Conservation (phyloP, 2,888 invertebrate species). For the Gnatocerus cornutus region DNA sequence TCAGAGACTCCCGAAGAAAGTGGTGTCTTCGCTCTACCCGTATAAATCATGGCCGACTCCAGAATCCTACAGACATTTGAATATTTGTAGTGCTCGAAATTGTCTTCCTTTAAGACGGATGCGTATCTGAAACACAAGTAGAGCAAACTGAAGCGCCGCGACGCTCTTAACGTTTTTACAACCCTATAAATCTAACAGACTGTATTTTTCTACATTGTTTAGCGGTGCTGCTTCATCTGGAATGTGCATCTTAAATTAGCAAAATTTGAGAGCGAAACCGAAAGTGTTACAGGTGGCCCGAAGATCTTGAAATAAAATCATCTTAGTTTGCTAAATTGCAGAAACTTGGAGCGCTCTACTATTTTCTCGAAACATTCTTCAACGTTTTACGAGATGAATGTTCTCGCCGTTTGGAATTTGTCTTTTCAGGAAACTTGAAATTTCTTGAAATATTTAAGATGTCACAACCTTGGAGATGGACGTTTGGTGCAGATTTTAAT, state of each 20-base stretch:
- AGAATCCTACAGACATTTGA: conserved; percentile 54
- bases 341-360: too few species aligned
- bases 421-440: too few species aligned
- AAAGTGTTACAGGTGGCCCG: conserved; percentile 50
- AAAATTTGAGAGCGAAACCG: not conserved
- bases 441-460: too few species aligned
- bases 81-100: conserved; percentile 56
- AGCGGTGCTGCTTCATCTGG: conserved; percentile 51
- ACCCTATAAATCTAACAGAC: conserved; percentile 59
- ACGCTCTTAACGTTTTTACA: conserved; percentile 56
- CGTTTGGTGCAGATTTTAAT: conserved; percentile 21
- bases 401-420: too few species aligned
- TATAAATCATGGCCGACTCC: conserved; percentile 52
- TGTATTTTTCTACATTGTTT: conserved; percentile 61
- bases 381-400: too few species aligned
- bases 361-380: too few species aligned
- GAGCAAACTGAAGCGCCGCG: conserved; percentile 48
- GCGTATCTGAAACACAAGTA: conserved; percentile 48
- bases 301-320: not conserved
- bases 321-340: too few species aligned
- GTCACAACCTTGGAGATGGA: not conserved
- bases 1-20: conserved; percentile 32
- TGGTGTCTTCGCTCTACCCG: conserved; percentile 27
- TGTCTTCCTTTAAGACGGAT: conserved; percentile 52
- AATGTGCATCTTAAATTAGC: conserved; percentile 62